Evolutionary conservation across 2,113 vertebrate species (phyloP), one percentile per base, ranked within the genome.

Genomic region (Mystacornis crossleyi): DNA sequence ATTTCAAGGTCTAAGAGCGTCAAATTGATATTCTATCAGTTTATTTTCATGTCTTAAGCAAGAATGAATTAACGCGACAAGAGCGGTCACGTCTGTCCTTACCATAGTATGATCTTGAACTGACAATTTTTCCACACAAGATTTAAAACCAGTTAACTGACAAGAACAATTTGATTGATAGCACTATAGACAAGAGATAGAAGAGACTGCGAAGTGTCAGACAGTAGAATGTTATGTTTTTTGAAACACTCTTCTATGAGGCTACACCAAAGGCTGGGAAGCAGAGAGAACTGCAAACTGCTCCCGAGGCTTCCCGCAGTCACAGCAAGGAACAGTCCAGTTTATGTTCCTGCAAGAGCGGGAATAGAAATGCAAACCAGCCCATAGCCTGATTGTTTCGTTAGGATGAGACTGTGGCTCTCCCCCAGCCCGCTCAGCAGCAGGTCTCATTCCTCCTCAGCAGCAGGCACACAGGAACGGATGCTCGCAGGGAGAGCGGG

Each of bases 151-250:
- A 1, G 43, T 92, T 86, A 80, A 66, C 34, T 12, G 11, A 89
- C 81, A 84, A 71, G 77, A 88, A 57, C 61, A 60, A 60, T 67
- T 67, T 90, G 85, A 97, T 58, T 83, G 85, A 93, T 91, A 79
- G 77, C 48, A 50, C 45, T 61, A 38, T 1, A 84, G 82, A 77
- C 61, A 55, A 84, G 82, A 66, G 74, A 83, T 1, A 67, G 28
- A 83, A 94, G 55, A 86, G 85, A 67, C 16, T 64, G 65, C 34
- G 72, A 75, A 81, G 57, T 26, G 80, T 50, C 92, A 93, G 80
- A 31, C 29, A 33, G 54, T 26, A 90, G 50, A 57, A 95, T 93
- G 89, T 47, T 81, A 86, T 17, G 43, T 36, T 94, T 89, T 79
- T 61, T 90, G 85, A 93, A 96, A 77, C 31, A 26, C 19, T 6